Evolutionary conservation across 2,113 vertebrate genomes (phyloP).

Genomic region (Tretioscincus oriximinensis): DNA sequence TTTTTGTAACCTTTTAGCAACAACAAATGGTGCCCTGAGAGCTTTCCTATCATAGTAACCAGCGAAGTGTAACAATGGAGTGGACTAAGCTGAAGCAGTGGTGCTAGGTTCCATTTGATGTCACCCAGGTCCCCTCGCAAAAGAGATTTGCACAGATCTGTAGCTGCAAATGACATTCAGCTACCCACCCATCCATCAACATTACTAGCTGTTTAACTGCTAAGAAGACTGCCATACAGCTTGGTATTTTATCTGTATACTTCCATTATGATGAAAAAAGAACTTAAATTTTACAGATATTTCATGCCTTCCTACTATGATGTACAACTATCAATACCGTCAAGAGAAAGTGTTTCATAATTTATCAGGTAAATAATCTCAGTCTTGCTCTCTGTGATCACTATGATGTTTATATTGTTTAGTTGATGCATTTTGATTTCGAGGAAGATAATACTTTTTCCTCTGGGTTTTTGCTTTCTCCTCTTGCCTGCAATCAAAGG

Average conservation of each 20-base stretch:
- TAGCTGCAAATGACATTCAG: not conserved
- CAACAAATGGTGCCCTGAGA: too few species aligned
- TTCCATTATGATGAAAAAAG: not conserved
- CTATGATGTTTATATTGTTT: not conserved
- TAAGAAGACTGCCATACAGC: not conserved
- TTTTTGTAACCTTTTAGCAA: too few species aligned
- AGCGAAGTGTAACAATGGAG: too few species aligned
- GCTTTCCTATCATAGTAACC: too few species aligned
- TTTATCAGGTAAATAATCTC: not conserved
- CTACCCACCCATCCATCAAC: not conserved
- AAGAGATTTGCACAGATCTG: too few species aligned
- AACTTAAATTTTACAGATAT: not conserved
- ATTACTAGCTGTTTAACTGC: not conserved
- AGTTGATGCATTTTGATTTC: not conserved
- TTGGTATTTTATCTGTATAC: not conserved
- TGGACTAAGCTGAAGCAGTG: too few species aligned
- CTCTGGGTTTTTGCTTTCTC: not conserved
- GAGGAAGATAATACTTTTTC: not conserved
- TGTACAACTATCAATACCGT: not conserved
- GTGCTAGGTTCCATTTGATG: too few species aligned
- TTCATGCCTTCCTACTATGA: too few species aligned
- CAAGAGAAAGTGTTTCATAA: not conserved
- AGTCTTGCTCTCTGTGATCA: not conserved
- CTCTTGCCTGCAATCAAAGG: slow-evolving; percentile 9
- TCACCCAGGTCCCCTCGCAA: too few species aligned